These are phyloP conservation scores for Eupithecia centaureata DNA, from an alignment of 2,888 invertebrate species.

Conservation along the genomic window DNA sequence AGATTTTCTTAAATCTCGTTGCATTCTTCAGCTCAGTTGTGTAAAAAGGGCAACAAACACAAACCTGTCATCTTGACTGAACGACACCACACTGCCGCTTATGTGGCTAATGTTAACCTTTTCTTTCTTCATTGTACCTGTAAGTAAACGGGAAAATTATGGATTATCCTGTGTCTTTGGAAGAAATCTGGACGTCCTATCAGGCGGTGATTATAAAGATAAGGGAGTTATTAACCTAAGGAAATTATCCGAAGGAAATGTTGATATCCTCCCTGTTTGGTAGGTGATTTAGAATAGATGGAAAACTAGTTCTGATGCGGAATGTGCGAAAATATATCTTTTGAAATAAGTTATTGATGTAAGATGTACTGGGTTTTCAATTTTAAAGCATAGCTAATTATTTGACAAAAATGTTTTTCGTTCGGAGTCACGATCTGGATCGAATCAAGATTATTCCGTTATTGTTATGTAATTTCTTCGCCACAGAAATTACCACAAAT, in stretches of 20 bases:
- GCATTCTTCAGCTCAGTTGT: not conserved
- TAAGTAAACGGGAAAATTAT: not conserved
- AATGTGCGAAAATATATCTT: not conserved
- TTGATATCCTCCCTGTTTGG: not conserved
- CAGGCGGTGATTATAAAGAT: not conserved
- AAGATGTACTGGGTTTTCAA: not conserved
- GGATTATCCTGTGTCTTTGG: not conserved
- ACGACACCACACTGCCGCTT: constrained; percentile 51
- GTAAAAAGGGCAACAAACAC: not conserved
- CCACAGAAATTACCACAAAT: too few relatives aligned
- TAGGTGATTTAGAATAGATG: not conserved
- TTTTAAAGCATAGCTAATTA: too few relatives aligned
- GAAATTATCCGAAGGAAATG: not conserved
- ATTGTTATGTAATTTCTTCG: too few relatives aligned
- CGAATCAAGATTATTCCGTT: too few relatives aligned
- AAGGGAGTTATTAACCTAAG: not conserved
- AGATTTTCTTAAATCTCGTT: not conserved
- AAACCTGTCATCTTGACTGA: constrained; percentile 50
- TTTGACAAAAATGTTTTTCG: too few relatives aligned
- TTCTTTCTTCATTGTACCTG: constrained; percentile 44
- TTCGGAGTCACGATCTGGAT: too few relatives aligned
- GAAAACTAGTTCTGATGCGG: not conserved
- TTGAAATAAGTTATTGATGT: not conserved
- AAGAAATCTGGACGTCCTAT: not conserved
- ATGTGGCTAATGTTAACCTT: constrained; percentile 52